These are phyloP conservation scores for Cyclophora albipunctata DNA, from an alignment of 2,888 invertebrate genomes.

Conservation along the genomic window DNA sequence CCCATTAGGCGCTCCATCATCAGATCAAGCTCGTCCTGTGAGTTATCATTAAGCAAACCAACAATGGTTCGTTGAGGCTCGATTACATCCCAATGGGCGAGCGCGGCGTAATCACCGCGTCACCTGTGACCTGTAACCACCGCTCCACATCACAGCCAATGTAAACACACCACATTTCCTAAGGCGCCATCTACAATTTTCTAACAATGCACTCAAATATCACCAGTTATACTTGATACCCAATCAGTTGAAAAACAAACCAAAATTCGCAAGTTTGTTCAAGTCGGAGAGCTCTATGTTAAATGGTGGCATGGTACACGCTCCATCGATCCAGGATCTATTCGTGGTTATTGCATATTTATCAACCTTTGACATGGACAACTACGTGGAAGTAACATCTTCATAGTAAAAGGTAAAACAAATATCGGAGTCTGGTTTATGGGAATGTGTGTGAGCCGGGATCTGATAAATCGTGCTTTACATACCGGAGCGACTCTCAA, in stretches of 20 bases:
- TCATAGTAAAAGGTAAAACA: constrained; percentile 62
- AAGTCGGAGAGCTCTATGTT: constrained; percentile 18
- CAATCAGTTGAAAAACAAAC: constrained; percentile 5
- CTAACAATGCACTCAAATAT: constrained; percentile 58
- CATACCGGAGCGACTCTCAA: too few relatives aligned
- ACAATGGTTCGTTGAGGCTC: neutral
- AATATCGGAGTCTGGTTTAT: constrained; percentile 49
- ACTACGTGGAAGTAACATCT: constrained; percentile 70
- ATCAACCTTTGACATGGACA: constrained; percentile 74
- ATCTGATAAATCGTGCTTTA: constrained; percentile 1
- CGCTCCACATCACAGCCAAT: constrained; percentile 61
- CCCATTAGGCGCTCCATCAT: too few relatives aligned
- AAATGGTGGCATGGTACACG: constrained; percentile 49
- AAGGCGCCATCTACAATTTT: constrained; percentile 74
- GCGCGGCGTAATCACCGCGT: constrained; percentile 60
- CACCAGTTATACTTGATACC: constrained; percentile 41
- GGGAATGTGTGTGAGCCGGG: constrained; percentile 21
- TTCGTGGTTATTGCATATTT: constrained; percentile 72
- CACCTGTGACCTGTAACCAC: constrained; percentile 64
- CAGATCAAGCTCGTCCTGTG: too few relatives aligned
- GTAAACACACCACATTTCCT: constrained; percentile 70
- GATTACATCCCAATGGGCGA: constrained; percentile 46
- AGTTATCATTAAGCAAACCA: too few relatives aligned
- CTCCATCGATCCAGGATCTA: constrained; percentile 65
- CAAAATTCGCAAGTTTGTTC: neutral